Percentiles rank a stretch among this genome's conserved stretches.
These are phyloP conservation scores for Actinemys pallida DNA, from an alignment of 2,113 vertebrate species.

Conservation along the genomic window DNA sequence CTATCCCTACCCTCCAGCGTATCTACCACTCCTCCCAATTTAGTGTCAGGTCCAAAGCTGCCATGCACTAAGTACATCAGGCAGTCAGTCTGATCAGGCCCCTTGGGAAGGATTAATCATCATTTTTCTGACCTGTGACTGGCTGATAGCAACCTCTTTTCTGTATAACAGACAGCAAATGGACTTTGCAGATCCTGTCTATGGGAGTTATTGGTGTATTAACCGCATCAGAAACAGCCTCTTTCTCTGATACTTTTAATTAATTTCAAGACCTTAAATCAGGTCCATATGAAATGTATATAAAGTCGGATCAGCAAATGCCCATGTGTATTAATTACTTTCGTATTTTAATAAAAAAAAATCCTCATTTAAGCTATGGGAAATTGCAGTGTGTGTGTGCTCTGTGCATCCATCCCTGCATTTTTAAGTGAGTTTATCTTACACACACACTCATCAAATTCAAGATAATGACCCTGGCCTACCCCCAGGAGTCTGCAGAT, in stretches of 20 bases:
- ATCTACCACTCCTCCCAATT: too few relatives aligned
- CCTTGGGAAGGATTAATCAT: fast-evolving
- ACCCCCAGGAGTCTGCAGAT: constrained; percentile 11
- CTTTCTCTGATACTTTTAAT: constrained; percentile 18
- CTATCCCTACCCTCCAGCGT: too few relatives aligned
- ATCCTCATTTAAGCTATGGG: constrained; percentile 53
- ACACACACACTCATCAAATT: constrained; percentile 41
- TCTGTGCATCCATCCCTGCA: neutral
- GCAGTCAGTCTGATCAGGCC: neutral
- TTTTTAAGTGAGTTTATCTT: constrained; percentile 28
- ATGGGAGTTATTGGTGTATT: neutral
- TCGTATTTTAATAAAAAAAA: constrained; percentile 54
- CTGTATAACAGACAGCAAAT: neutral
- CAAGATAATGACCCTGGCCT: constrained; percentile 20
- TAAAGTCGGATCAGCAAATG: constrained; percentile 41
- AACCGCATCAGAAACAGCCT: constrained; percentile 19
- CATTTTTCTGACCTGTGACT: neutral
- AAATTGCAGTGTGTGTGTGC: constrained; percentile 47
- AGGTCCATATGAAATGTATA: constrained; percentile 33
- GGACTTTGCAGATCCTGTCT: neutral
- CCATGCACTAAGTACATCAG: neutral
- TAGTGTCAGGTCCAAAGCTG: neutral
- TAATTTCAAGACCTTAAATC: constrained; percentile 61
- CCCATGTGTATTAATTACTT: constrained; percentile 67
- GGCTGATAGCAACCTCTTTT: neutral